Evolutionary conservation across 2,888 invertebrate species (phyloP), one percentile per base, ranked within the genome.

Genomic region (Drosophila formosana): DNA sequence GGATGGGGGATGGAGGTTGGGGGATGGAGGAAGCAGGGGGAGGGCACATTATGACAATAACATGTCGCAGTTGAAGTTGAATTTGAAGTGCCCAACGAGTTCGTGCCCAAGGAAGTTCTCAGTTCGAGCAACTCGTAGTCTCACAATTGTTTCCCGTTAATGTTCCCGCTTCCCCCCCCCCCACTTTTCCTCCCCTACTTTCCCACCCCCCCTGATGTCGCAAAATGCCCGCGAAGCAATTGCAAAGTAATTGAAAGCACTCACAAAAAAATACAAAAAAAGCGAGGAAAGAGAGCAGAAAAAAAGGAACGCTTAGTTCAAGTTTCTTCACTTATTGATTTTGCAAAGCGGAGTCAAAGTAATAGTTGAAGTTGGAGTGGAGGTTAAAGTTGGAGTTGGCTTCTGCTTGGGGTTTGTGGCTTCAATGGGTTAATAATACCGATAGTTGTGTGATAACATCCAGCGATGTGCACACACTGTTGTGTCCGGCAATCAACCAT

Each of bases 161-260:
- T 66, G 58, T 66, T 69, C 57, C 43, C 43, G 43, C 41, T 55
- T n/a, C 41, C 47, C 28, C 11, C 1, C 39, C 0, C 34, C 7
- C 3, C 5, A 13, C 34, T 2, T 8, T 23, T 3, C 13, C 13
- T n/a, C 0, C 13, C 49, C 46, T 18, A 0, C 32, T 28, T 28
- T n/a, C 3, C 3, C 18, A 5, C 6, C 11, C 34, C 2, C 4
- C 32, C 32, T n/a, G 6, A 18, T 51, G 51, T 8, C 51, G n/a
- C 37, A n/a, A 25, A 41, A 13, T 47, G n/a, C 28, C 58, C 45
- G 50, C 58, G 28, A 46, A 63, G 56, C 75, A 70, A 77, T 86
- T 83, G 78, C 78, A 83, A 82, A 82, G 78, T 86, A 82, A 86
- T 86, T 86, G 87, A 86, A 82, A 82, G 75, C 72, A 72, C 70